Evolutionary conservation across 2,797 vertebrate species (phyloP).

Genomic region (Todus mexicanus): DNA sequence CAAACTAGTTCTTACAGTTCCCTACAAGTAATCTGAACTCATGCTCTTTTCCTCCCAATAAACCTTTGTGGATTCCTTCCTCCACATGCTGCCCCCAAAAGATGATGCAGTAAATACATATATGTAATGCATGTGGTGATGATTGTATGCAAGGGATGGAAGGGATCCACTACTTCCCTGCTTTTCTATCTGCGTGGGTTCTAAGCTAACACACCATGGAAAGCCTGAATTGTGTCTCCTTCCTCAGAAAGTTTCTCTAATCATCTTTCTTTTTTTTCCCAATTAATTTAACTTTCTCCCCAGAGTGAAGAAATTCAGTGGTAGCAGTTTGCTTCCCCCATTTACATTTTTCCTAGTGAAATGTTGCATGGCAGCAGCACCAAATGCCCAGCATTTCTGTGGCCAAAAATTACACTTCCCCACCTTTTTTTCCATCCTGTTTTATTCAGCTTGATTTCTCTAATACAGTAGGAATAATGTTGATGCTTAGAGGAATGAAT

Average conservation of each 20-base stretch:
- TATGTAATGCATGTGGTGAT: neutral
- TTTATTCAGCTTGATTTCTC: neutral
- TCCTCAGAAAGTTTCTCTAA: neutral
- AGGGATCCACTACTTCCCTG: neutral
- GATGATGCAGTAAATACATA: neutral
- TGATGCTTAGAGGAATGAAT: neutral
- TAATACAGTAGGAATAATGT: neutral
- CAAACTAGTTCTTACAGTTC: neutral
- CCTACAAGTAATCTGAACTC: neutral
- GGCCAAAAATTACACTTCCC: neutral
- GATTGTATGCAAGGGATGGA: neutral
- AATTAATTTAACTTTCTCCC: neutral
- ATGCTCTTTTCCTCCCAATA: neutral
- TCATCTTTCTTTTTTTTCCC: neutral
- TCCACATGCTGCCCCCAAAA: accelerated
- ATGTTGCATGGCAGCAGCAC: neutral
- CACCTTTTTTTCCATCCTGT: neutral
- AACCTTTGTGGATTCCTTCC: neutral
- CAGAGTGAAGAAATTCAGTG: neutral
- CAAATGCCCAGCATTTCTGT: neutral
- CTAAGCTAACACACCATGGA: neutral
- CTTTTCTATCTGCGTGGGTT: neutral
- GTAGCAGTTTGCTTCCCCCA: neutral
- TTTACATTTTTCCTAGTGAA: neutral
- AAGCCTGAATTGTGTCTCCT: neutral